Evolutionary conservation across 2,113 vertebrate species (phyloP), one percentile per base, ranked within the genome.

Genomic region (Paramisgurnus dabryanus): DNA sequence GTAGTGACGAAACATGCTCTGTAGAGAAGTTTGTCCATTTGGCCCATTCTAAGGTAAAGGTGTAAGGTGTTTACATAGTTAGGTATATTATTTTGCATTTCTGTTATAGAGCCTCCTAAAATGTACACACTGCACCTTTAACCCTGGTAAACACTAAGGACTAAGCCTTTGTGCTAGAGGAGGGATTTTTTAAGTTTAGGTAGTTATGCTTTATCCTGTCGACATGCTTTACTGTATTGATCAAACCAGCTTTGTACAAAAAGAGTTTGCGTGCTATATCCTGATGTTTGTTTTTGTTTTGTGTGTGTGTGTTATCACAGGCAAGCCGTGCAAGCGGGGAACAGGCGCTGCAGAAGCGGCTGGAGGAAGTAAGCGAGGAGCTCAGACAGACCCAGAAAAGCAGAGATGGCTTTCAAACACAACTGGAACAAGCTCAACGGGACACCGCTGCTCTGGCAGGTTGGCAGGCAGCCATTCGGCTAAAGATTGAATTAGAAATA

Each of bases 361-460:
- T 98, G 85, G 95, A 97, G 0, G 96, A 97, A 89, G 94, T 97
- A 18, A 91, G 92, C 3, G 93, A 93, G 0, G 96, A 99, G 84
- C 94, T 99, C 17, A 91, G 94, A 80, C 93, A 88, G 41, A 81
- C 93, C 1, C 96, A 97, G 86, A 92, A 79, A 85, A 94, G 79
- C 89, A 95, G 92, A 55, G 87, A 85, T 88, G 94, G 73, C 85
- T 87, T 98, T 67, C 87, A 95, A 83, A 89, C 89, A 0, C 93
- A 94, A 0, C 64, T 93, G 15, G 94, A 96, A 80, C 95, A 95
- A 78, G 88, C 90, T 78, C 94, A 94, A 81, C 93, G 92, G 80
- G 94, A 98, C 60, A 91, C 92, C 90, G 88, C 93, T 75, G 67
- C 85, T 69, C 72, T 95, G 50, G 85, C 94, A 39, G 97, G 97